These are phyloP conservation scores for Ptilorrhoa leucosticta DNA, from an alignment of 2,113 vertebrate genomes.

Conservation along the genomic window DNA sequence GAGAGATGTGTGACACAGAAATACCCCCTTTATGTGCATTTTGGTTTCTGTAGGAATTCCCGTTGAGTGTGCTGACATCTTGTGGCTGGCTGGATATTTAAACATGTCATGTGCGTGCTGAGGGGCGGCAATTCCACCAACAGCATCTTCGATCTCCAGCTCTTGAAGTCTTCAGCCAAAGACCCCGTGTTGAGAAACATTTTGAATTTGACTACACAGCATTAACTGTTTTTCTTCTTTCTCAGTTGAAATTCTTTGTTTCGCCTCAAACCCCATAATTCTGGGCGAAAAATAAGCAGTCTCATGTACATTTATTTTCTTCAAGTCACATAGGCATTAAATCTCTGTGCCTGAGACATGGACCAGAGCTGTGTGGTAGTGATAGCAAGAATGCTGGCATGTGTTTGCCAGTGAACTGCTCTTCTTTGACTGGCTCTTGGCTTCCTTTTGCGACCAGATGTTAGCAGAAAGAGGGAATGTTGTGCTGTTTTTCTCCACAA, in stretches of 20 bases:
- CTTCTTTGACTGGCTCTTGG: slow-evolving; percentile 2
- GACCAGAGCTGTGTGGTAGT: not conserved
- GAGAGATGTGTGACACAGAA: not conserved
- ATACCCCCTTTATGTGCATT: not conserved
- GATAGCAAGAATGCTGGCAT: not conserved
- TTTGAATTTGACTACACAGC: not conserved
- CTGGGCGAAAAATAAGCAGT: not conserved
- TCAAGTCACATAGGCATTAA: not conserved
- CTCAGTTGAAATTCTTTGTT: not conserved
- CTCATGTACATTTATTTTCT: not conserved
- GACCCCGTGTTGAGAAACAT: not conserved
- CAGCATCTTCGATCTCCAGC: not conserved
- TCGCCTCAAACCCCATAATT: not conserved
- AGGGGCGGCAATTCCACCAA: not conserved
- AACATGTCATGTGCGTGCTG: not conserved
- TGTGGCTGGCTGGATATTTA: slow-evolving; percentile 44
- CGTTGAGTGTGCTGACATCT: slow-evolving; percentile 64
- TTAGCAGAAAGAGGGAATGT: not conserved
- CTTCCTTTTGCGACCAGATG: slow-evolving; percentile 11
- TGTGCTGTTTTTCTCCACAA: not conserved
- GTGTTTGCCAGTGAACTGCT: not conserved
- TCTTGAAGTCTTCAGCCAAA: not conserved
- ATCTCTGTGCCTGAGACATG: not conserved
- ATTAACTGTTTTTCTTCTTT: not conserved
- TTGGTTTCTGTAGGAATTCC: not conserved